phyloP scores from a whole-genome alignment of 2,888 invertebrate genomes.

The Diaprepes abbreviatus region DNA sequence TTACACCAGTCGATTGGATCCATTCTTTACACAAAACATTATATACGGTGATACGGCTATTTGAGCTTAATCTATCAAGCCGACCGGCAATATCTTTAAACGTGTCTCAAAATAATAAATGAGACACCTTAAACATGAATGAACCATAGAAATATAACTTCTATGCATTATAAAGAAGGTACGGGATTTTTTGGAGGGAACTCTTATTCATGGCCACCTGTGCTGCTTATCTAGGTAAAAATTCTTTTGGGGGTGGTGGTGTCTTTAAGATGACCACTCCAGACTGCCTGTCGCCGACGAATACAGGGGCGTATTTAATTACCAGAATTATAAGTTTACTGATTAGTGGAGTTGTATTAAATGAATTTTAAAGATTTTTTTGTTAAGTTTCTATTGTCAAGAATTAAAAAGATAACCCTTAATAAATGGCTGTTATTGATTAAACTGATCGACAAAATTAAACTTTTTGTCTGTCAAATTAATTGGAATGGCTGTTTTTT shows the following conservation, averaged over 20 bases:
- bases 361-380: too few relatives aligned
- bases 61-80: constrained; percentile 55
- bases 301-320: constrained; percentile 29
- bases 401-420: too few relatives aligned
- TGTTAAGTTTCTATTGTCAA: too few relatives aligned
- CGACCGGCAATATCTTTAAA: constrained; percentile 44
- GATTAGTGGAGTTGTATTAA: too few relatives aligned
- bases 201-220: constrained; percentile 57
- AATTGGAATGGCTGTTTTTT: too few relatives aligned
- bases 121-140: constrained; percentile 51
- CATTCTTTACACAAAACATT: constrained; percentile 54
- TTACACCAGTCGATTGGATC: constrained; percentile 53
- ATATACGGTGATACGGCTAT: constrained; percentile 52
- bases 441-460: too few relatives aligned
- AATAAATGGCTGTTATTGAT: too few relatives aligned
- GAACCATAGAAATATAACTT: constrained; percentile 49
- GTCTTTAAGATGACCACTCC: constrained; percentile 52
- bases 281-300: constrained; percentile 53
- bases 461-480: too few relatives aligned
- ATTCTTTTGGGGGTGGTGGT: constrained; percentile 51
- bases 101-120: constrained; percentile 52
- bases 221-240: constrained; percentile 51
- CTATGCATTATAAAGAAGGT: constrained; percentile 51
- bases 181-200: constrained; percentile 57
- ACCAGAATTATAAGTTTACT: too few relatives aligned